Evolutionary conservation across 2,888 invertebrate genomes (phyloP), one percentile per base, ranked within the genome.

Genomic region (Yponomeuta plumbellus): DNA sequence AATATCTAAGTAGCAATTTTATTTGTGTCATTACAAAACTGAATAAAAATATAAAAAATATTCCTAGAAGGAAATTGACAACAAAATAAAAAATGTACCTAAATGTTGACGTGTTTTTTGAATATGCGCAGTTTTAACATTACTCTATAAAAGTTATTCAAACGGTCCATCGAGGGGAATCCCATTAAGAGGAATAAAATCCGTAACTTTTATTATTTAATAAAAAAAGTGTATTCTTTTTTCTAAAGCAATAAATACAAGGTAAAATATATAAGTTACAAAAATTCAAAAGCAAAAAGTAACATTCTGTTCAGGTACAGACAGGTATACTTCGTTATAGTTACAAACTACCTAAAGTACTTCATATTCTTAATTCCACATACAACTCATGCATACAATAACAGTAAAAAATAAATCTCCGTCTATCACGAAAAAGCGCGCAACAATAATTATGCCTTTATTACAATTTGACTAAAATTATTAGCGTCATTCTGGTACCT

Each of bases 161-260:
- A 34, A 8, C 8, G 6, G 34, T 34, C 5, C 8, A 34, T 34
- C 0, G 8, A 34, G 34, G 8, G n/a, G n/a, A n/a, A n/a, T n/a
- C n/a, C n/a, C n/a, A 34, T 8, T 34, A 34, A 34, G 34, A 6
- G 34, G 8, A 8, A 34, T 1, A 34, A 34, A 52, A 52, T 13
- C 44, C 44, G 17, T 5, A 13, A 17, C 34, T 8, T 8, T 34
- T 52, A 17, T 44, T 52, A 52, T 52, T 52, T 5, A 58, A 4
- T n/a, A 58, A 58, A 58, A 56, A 56, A 1, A 21, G 58, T 58
- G 3, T 58, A 58, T 58, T n/a, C n/a, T n/a, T n/a, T n/a, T 58
- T 58, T 20, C 21, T 22, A 58, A 22, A 58, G n/a, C 56, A 58
- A 58, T 58, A 58, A 58, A 58, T 52, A 52, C 44, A 58, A 21